Conservation (phyloP, 2,888 invertebrate species). For the Drosophila borborema region DNA sequence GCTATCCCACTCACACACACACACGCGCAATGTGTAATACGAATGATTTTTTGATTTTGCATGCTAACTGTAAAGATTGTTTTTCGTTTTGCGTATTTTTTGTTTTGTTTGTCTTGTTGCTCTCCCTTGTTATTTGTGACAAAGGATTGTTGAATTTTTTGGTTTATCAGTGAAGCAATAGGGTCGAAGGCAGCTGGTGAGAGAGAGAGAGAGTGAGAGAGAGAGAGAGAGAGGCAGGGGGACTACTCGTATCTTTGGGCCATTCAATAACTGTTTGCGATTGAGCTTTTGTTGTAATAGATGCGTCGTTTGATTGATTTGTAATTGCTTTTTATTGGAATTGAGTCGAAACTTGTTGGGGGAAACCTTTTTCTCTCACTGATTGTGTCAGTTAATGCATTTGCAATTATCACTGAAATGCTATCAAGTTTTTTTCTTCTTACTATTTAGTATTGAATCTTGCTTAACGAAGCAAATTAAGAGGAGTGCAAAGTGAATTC, state of each 20-base stretch:
- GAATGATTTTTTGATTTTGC: constrained; percentile 48
- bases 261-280: constrained; percentile 36
- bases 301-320: constrained; percentile 61
- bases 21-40: not conserved
- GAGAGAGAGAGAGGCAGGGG: not conserved
- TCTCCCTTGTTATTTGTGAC: constrained; percentile 19
- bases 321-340: constrained; percentile 68
- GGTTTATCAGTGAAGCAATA: constrained; percentile 48
- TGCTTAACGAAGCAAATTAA: not conserved
- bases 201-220: not conserved
- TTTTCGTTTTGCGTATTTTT: constrained; percentile 4
- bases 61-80: constrained; percentile 13
- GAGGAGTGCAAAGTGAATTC: not conserved
- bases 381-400: constrained; percentile 11
- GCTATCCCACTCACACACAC: not conserved
- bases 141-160: constrained; percentile 46
- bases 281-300: constrained; percentile 42
- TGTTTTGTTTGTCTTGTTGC: not conserved
- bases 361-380: not conserved
- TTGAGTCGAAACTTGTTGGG: constrained; percentile 5
- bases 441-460: no score
- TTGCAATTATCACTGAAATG: not conserved
- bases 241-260: constrained; percentile 20
- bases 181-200: not conserved
- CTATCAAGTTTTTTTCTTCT: not conserved